Evolutionary conservation across 2,113 vertebrate genomes (phyloP).

Genomic region (Pachycephala philippinensis): DNA sequence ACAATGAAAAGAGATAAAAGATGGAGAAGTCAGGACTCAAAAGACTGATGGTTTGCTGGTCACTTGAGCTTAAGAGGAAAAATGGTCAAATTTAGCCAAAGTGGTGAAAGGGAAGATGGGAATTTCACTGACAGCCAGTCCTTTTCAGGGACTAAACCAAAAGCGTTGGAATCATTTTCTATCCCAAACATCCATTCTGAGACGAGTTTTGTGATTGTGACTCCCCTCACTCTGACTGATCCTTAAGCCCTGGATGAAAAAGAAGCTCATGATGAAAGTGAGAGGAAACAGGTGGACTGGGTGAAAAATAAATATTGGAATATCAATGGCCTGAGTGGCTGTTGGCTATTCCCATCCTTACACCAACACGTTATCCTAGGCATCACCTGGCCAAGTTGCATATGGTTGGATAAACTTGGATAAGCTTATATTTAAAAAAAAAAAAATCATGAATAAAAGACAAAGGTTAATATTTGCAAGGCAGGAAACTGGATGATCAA

Average conservation of each 20-base stretch:
- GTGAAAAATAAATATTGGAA: not conserved
- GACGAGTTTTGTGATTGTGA: not conserved
- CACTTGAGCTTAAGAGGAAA: not conserved
- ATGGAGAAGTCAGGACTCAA: not conserved
- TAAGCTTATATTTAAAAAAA: not conserved
- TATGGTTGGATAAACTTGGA: not conserved
- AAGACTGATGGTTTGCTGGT: not conserved
- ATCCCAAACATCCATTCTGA: not conserved
- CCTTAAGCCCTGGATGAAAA: not conserved
- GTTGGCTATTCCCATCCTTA: not conserved
- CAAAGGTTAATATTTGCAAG: conserved; percentile 4
- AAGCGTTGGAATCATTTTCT: not conserved
- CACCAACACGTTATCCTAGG: not conserved
- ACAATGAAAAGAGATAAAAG: not conserved
- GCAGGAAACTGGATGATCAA: conserved; percentile 11
- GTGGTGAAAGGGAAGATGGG: not conserved
- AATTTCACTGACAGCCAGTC: not conserved
- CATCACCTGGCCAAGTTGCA: not conserved
- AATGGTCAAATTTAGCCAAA: not conserved
- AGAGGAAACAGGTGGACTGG: not conserved
- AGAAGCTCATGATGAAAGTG: not conserved
- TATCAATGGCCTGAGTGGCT: not conserved
- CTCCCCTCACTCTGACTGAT: not conserved
- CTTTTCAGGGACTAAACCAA: not conserved
- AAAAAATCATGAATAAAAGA: not conserved